Base-by-base conservation (phyloP, 2,113 vertebrate species). In the Brachionichthys hirsutus region DNA sequence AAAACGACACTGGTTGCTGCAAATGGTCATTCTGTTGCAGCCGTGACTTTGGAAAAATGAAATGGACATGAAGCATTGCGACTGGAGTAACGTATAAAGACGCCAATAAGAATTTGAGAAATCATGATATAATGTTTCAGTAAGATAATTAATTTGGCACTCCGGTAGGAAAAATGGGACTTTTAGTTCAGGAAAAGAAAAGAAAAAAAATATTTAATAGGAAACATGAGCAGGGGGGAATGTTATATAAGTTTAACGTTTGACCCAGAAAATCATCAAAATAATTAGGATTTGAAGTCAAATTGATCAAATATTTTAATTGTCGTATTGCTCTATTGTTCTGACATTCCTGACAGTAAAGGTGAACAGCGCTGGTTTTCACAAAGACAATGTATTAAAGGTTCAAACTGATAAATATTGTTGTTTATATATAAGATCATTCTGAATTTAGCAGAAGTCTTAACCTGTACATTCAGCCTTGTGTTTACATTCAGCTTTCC, bases 141-240 rank as follows among this genome's bases (percentile, higher is more conserved):
- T 2, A 6, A 2, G 24, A 30, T 4, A 4, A 8, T 30, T 30
- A 4, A 30, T 30, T 30, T 30, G 24, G 69, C 67, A 62, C 77
- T 74, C 53, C 59, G 73, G 75, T 77, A 66, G 78, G 52, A 82
- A 75, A 72, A 56, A n/a, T n/a, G 79, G 73, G 47, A 41, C 55
- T 62, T 80, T 57, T 8, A 56, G 35, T 66, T 59, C 45, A 73
- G 67, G 59, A 75, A 62, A 57, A 62, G 16, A 19, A 45, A 22
- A n/a, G n/a, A n/a, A n/a, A 47, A 43, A 46, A 69, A 6, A 52
- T 9, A 43, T 47, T 41, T 41, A 40, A 54, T 34, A 40, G 54
- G 63, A 67, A 70, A 34, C 22, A 1, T 42, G 58, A 60, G 57
- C n/a, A n/a, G 43, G 17, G 51, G 1, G 4, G 44, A 30, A 59